phyloP scores from a whole-genome alignment of 2,888 invertebrate species.

The Meghimatium bilineatum region DNA sequence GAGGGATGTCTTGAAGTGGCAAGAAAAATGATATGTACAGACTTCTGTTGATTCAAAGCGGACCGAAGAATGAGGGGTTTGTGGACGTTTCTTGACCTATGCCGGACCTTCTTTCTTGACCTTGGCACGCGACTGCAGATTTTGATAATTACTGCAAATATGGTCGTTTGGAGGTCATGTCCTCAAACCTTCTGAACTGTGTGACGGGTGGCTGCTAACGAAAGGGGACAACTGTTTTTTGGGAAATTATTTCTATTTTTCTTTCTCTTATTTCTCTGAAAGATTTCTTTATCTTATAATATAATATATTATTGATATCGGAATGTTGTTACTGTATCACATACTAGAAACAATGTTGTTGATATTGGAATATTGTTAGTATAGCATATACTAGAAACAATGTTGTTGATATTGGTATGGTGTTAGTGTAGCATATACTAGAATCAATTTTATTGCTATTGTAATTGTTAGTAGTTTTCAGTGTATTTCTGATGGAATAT shows the following conservation, averaged over 20 bases:
- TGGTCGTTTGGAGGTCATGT: conserved; percentile 27
- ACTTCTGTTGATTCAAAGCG: conserved; percentile 8
- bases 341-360: too few relatives aligned
- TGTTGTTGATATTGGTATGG: too few relatives aligned
- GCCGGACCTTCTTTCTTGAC: conserved; percentile 36
- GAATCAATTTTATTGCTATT: too few relatives aligned
- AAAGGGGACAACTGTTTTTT: background rate
- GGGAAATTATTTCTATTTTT: background rate
- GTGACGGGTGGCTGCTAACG: background rate
- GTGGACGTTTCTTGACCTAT: conserved; percentile 37
- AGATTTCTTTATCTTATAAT: too few relatives aligned
- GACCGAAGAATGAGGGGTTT: background rate
- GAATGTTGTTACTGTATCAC: too few relatives aligned
- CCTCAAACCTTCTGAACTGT: conserved; percentile 22
- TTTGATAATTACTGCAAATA: conserved; percentile 39
- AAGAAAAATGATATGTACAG: conserved; percentile 33
- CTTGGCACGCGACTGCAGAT: conserved; percentile 42
- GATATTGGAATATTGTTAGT: too few relatives aligned
- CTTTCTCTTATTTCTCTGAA: background rate
- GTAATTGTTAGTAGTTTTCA: too few relatives aligned
- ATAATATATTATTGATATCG: too few relatives aligned
- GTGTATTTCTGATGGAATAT: too few relatives aligned
- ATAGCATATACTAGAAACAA: too few relatives aligned
- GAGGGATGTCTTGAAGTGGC: background rate
- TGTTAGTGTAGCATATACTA: too few relatives aligned